A percentile compares a stretch with the other conserved stretches of the same genome.
These are phyloP conservation scores for Thunnus albacares DNA, from an alignment of 2,797 vertebrate species.

Conservation along the genomic window DNA sequence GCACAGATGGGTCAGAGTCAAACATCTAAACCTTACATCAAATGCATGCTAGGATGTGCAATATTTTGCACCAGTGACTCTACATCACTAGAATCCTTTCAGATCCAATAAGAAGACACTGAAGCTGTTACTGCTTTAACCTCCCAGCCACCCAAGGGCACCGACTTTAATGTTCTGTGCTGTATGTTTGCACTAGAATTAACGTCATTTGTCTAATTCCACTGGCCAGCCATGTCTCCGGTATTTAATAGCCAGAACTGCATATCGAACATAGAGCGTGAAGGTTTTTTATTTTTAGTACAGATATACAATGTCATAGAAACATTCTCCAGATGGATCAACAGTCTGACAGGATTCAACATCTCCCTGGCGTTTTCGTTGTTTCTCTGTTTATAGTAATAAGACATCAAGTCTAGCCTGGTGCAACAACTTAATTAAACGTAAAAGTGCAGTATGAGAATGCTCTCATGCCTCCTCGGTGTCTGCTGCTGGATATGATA, in stretches of 20 bases:
- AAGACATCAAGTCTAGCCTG: not conserved
- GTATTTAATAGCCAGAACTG: slow-evolving; percentile 20
- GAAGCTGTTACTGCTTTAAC: slow-evolving; percentile 11
- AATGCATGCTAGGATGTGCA: not conserved
- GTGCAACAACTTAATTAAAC: not conserved
- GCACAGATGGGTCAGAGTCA: not conserved
- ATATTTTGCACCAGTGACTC: not conserved
- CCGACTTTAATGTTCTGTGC: slow-evolving; percentile 21
- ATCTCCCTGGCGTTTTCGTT: not conserved
- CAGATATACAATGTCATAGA: not conserved
- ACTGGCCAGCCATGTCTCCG: not conserved
- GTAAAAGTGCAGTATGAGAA: not conserved
- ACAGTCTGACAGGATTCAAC: slow-evolving; percentile 7
- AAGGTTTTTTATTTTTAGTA: slow-evolving; percentile 16
- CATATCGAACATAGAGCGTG: slow-evolving; percentile 8
- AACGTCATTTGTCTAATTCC: slow-evolving; percentile 13
- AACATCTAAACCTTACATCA: not conserved
- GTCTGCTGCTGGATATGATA: not conserved
- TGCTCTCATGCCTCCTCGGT: not conserved
- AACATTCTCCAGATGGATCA: slow-evolving; percentile 20
- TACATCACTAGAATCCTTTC: too few relatives aligned
- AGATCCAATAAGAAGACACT: slow-evolving; percentile 8
- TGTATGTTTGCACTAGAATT: slow-evolving; percentile 6
- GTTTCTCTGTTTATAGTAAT: slow-evolving; percentile 3
- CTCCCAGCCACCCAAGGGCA: slow-evolving; percentile 2